Base-by-base conservation (phyloP, 2,113 vertebrate genomes). In the Lates calcarifer region DNA sequence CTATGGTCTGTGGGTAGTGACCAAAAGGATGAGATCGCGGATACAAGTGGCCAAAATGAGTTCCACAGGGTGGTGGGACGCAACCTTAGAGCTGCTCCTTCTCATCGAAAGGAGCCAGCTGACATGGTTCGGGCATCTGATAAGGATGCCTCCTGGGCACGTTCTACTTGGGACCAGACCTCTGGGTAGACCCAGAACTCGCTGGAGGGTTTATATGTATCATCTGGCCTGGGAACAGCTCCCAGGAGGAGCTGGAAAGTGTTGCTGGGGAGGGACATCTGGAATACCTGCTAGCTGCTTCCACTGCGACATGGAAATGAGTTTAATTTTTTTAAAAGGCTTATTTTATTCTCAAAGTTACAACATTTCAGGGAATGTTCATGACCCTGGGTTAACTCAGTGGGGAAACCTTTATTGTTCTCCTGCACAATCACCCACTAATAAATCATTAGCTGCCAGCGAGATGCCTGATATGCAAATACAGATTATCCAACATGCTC, bases 371-470 rank as follows among this genome's bases (percentile, higher is more conserved):
- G 7, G 3, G 18, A n/a, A 11, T 65, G 39, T 33, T 33, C 15
- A 29, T 11, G 14, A 5, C 31, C 14, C 1, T 24, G 4, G 0
- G 0, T 4, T 15, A 33, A 11, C 7, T 22, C 18, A 28, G 1
- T 5, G 4, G 71, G 22, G 35, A 20, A 82, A 51, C 5, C 45
- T 29, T 41, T 58, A 51, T 18, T 39, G 28, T 55, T 3, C 3
- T 56, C 18, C 35, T 41, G n/a, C 39, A 28, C 20, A 29, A 20
- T 13, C n/a, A 56, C 67, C 61, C 17, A 37, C n/a, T 87, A 55
- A 67, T 72, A 20, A 72, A 18, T 74, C 53, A 56, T 77, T 17
- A 29, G 77, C 81, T 60, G 74, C 26, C 71, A 66, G 31, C 20
- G 1, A 8, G 39, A 63, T 62, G 55, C 5, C 70, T 24, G 67